These are phyloP conservation scores for Archegozetes longisetosus DNA, from an alignment of 1,140 invertebrate species.

Conservation along the genomic window DNA sequence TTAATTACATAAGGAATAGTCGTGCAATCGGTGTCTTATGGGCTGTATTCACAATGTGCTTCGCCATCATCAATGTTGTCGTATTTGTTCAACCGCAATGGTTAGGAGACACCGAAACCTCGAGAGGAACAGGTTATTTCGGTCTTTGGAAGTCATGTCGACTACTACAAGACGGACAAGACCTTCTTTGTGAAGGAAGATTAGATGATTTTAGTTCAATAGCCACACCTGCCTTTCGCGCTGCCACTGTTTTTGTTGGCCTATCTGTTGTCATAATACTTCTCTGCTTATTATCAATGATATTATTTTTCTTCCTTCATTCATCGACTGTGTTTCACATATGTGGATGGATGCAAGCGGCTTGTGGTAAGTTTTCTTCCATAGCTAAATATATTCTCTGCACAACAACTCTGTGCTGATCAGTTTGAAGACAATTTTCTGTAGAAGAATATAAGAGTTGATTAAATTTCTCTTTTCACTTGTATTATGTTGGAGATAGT, in stretches of 20 bases:
- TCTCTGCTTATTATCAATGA: slow-evolving; percentile 65
- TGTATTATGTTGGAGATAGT: too few species aligned
- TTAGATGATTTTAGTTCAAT: slow-evolving; percentile 58
- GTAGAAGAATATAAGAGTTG: too few species aligned
- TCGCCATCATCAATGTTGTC: slow-evolving; percentile 83
- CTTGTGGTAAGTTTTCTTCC: slow-evolving; percentile 55
- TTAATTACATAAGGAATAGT: slow-evolving; percentile 84
- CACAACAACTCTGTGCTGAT: too few species aligned
- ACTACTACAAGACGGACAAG: slow-evolving; percentile 31
- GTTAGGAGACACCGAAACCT: slow-evolving; percentile 55
- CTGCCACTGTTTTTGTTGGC: slow-evolving; percentile 69
- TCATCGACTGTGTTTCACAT: slow-evolving; percentile 83
- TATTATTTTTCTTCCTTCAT: slow-evolving; percentile 84
- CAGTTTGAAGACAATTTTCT: too few species aligned
- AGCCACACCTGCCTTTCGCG: slow-evolving; percentile 55
- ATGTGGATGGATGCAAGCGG: slow-evolving; percentile 79
- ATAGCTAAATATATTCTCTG: too few species aligned
- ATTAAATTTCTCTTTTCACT: too few species aligned
- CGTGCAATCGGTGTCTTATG: slow-evolving; percentile 89
- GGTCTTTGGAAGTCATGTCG: slow-evolving; percentile 75
- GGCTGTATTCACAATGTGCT: slow-evolving; percentile 89
- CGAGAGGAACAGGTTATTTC: slow-evolving; percentile 71
- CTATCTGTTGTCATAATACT: slow-evolving; percentile 65
- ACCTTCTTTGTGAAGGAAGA: slow-evolving; percentile 53
- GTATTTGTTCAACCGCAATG: slow-evolving; percentile 92